phyloP scores from a whole-genome alignment of 2,797 vertebrate genomes.

The Enteromius radiatus region DNA sequence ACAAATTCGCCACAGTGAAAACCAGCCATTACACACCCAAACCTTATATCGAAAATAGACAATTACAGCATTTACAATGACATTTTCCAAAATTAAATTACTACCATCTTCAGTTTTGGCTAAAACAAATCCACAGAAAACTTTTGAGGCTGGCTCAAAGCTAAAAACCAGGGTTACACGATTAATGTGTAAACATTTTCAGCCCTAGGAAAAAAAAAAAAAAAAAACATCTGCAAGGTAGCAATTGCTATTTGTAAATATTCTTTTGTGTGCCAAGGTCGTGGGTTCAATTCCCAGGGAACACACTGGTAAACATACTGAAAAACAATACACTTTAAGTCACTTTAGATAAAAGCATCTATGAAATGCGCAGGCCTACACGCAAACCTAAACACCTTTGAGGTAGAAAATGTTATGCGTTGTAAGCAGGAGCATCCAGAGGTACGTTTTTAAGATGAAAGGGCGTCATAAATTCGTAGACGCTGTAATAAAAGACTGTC shows the following conservation, averaged over 20 bases:
- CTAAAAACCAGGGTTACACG: background rate
- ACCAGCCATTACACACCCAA: slow-evolving; percentile 39
- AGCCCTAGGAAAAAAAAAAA: background rate
- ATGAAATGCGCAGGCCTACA: background rate
- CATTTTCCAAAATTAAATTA: slow-evolving; percentile 43
- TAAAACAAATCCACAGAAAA: background rate
- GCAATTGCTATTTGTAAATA: background rate
- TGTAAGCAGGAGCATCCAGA: slow-evolving; percentile 61
- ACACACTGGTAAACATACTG: background rate
- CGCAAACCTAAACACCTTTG: slow-evolving; percentile 31
- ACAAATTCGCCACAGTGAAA: slow-evolving; percentile 47
- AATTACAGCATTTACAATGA: slow-evolving; percentile 23
- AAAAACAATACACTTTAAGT: background rate
- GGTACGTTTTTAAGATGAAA: slow-evolving; percentile 68
- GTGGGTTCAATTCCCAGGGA: background rate
- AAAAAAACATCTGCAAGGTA: background rate
- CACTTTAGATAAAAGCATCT: slow-evolving; percentile 1
- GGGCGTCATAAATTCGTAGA: slow-evolving; percentile 65
- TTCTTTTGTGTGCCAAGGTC: slow-evolving; percentile 1
- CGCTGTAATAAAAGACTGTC: slow-evolving; percentile 71
- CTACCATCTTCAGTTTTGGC: background rate
- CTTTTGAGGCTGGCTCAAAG: background rate
- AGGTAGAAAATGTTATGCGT: slow-evolving; percentile 27
- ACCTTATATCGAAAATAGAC: slow-evolving; percentile 34
- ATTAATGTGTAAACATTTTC: background rate